phyloP scores from a whole-genome alignment of 2,797 vertebrate species.

The Sardinella longiceps region DNA sequence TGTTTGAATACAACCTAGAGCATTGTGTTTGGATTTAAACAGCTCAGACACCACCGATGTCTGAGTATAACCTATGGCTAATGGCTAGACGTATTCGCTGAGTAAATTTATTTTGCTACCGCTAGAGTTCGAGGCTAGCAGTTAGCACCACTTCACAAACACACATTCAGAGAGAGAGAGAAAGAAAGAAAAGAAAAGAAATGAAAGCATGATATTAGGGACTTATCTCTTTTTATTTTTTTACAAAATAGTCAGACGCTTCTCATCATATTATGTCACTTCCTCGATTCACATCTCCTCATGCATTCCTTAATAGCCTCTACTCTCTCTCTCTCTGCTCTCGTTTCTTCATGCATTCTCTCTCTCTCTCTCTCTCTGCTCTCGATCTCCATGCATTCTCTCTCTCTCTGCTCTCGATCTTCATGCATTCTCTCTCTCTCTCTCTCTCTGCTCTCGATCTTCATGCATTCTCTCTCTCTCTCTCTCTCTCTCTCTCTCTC shows the following conservation, averaged over 20 bases:
- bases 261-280: not conserved
- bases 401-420: slow-evolving; percentile 28
- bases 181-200: not conserved
- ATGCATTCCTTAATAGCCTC: slow-evolving; percentile 31
- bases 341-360: not conserved
- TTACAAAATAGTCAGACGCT: not conserved
- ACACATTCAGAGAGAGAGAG: slow-evolving; percentile 42
- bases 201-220: too few species aligned
- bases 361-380: slow-evolving; percentile 28
- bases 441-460: slow-evolving; percentile 22
- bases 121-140: too few species aligned
- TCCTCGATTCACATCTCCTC: not conserved
- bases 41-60: too few species aligned
- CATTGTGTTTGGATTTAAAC: too few species aligned
- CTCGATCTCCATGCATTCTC: not conserved
- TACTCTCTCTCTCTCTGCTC: too few species aligned
- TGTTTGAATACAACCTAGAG: too few species aligned
- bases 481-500: slow-evolving; percentile 14
- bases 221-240: too few species aligned
- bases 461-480: too few species aligned
- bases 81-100: too few species aligned
- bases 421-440: too few species aligned
- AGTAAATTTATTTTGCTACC: too few species aligned
- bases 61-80: too few species aligned
- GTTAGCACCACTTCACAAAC: slow-evolving; percentile 36